These are phyloP conservation scores for Peromyscus attwateri DNA, from an alignment of 2,797 vertebrate species.

Conservation along the genomic window DNA sequence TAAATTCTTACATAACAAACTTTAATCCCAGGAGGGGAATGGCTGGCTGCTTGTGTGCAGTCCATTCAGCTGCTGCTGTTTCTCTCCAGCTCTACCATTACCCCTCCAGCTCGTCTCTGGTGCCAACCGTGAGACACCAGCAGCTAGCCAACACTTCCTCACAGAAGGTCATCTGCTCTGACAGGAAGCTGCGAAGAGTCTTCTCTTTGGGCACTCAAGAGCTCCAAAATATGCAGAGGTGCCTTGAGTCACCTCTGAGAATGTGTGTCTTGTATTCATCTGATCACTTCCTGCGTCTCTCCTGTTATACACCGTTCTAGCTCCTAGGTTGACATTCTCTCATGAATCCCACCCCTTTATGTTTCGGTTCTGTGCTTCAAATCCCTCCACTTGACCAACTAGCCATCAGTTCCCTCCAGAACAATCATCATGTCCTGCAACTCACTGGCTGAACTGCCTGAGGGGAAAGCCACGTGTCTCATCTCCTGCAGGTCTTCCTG, in stretches of 20 bases:
- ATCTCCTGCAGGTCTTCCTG: neutral
- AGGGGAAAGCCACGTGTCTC: neutral
- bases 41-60: neutral
- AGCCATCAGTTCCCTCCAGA: neutral
- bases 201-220: neutral
- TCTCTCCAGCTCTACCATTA: neutral
- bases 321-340: neutral
- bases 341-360: neutral
- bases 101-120: neutral
- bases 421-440: neutral
- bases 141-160: neutral
- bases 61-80: neutral
- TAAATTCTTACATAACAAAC: neutral
- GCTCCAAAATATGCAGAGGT: neutral
- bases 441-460: neutral
- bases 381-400: neutral
- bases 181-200: conserved; percentile 34
- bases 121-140: neutral
- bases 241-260: neutral
- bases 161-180: neutral
- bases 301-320: neutral
- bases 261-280: neutral
- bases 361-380: conserved; percentile 27
- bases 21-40: neutral
- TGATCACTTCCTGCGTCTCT: conserved; percentile 26